Percentiles rank a stretch among this genome's conserved stretches.
These are phyloP conservation scores for Microchrysa polita DNA, from an alignment of 2,888 invertebrate species.

Conservation along the genomic window DNA sequence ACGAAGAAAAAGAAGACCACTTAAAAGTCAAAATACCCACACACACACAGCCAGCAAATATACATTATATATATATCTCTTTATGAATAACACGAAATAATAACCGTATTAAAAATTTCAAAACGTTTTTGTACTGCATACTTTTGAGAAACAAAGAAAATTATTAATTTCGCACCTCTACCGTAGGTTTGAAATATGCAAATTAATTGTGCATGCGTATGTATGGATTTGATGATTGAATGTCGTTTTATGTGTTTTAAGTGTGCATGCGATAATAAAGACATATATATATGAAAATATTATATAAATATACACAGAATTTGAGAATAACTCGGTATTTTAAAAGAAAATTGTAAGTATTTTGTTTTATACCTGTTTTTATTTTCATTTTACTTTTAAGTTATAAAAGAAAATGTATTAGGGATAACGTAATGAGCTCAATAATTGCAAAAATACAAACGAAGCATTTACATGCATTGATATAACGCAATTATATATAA, in stretches of 20 bases:
- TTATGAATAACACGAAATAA: constrained; percentile 33
- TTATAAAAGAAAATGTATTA: no score
- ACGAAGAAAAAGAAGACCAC: neutral
- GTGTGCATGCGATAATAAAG: constrained; percentile 11
- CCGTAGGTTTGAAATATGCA: constrained; percentile 19
- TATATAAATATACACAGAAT: no score
- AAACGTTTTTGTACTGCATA: constrained; percentile 30
- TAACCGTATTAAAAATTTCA: constrained; percentile 25
- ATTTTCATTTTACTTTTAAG: no score
- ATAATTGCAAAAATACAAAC: no score
- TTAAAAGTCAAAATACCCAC: constrained; percentile 24
- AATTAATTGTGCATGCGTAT: constrained; percentile 7
- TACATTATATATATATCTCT: constrained; percentile 17
- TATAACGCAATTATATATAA: no score
- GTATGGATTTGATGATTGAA: constrained; percentile 15
- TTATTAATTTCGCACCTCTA: constrained; percentile 37
- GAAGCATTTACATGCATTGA: no score
- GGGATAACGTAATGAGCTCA: no score
- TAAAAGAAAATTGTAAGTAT: no score
- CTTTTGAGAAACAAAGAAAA: neutral
- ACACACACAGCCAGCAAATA: constrained; percentile 39
- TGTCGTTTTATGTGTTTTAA: constrained; percentile 7
- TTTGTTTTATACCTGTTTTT: no score
- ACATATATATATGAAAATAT: no score
- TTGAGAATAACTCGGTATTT: no score